phyloP scores from a whole-genome alignment of 2,888 invertebrate genomes.

The Brachynemurus nebulosus region DNA sequence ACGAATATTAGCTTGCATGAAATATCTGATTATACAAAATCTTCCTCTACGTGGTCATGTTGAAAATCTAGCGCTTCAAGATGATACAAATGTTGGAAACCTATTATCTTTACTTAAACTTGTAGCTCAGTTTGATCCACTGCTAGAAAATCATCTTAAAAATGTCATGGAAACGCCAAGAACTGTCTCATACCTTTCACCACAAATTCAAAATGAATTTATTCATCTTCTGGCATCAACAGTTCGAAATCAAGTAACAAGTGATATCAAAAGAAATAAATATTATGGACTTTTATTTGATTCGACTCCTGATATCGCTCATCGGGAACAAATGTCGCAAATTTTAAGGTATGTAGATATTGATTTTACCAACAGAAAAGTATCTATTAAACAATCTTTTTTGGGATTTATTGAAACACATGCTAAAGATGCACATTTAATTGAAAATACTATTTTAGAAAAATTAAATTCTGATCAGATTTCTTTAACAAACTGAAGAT shows the following conservation, averaged over 20 bases:
- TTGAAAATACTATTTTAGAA: background rate
- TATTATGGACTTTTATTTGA: no score
- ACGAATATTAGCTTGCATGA: constrained; percentile 6
- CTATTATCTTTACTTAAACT: constrained; percentile 9
- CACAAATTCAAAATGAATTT: no score
- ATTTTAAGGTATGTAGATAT: constrained; percentile 3
- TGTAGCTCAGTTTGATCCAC: constrained; percentile 8
- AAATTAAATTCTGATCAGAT: background rate
- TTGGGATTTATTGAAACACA: constrained; percentile 3
- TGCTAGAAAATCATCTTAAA: constrained; percentile 16
- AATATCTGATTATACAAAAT: constrained; percentile 8
- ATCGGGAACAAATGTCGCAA: constrained; percentile 6
- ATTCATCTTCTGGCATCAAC: no score
- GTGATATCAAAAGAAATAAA: no score
- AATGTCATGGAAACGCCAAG: constrained; percentile 12
- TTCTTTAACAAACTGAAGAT: no score
- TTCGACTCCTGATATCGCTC: no score
- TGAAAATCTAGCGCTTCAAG: constrained; percentile 8
- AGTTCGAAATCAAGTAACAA: no score
- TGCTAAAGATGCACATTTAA: background rate
- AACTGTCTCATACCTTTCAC: constrained; percentile 17
- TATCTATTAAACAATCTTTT: background rate
- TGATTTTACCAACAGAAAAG: background rate
- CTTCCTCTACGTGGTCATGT: constrained; percentile 6
- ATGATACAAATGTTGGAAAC: constrained; percentile 10